Percentiles rank a stretch among this genome's conserved stretches.
These are phyloP conservation scores for Pseudanteris insignis DNA, from an alignment of 2,888 invertebrate genomes.

Conservation along the genomic window DNA sequence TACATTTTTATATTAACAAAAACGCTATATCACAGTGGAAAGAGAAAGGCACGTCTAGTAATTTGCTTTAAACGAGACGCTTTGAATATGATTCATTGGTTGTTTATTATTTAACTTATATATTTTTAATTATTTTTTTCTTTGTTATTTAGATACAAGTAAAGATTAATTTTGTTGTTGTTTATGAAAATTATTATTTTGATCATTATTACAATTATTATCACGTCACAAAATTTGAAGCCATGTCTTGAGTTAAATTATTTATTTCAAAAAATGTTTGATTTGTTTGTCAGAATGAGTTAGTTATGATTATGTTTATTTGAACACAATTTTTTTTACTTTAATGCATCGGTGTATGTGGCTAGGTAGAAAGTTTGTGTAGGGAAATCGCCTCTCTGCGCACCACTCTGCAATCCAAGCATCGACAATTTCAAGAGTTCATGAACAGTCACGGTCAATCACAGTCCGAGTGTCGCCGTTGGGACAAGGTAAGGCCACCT, in stretches of 20 bases:
- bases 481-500: conserved; percentile 59
- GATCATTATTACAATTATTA: too few relatives aligned
- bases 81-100: conserved; percentile 9
- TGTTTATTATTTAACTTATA: not conserved
- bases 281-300: conserved; percentile 11
- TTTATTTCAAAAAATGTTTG: too few relatives aligned
- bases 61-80: conserved; percentile 25
- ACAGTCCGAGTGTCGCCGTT: conserved; percentile 54
- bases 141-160: not conserved
- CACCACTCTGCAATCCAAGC: conserved; percentile 64
- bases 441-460: conserved; percentile 59
- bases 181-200: too few relatives aligned
- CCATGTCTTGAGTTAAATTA: too few relatives aligned
- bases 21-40: not conserved
- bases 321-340: conserved; percentile 51
- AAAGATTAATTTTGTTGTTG: conserved; percentile 1
- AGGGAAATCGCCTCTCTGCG: conserved; percentile 66
- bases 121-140: conserved; percentile 9
- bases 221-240: too few relatives aligned
- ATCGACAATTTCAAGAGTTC: conserved; percentile 64
- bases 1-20: too few relatives aligned
- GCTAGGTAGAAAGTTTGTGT: conserved; percentile 67
- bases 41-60: conserved; percentile 2
- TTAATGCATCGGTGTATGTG: conserved; percentile 67
- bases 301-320: conserved; percentile 40